Evolutionary conservation across 2,888 invertebrate genomes (phyloP), one percentile per base, ranked within the genome.

Genomic region (Amphiduros pacificus): DNA sequence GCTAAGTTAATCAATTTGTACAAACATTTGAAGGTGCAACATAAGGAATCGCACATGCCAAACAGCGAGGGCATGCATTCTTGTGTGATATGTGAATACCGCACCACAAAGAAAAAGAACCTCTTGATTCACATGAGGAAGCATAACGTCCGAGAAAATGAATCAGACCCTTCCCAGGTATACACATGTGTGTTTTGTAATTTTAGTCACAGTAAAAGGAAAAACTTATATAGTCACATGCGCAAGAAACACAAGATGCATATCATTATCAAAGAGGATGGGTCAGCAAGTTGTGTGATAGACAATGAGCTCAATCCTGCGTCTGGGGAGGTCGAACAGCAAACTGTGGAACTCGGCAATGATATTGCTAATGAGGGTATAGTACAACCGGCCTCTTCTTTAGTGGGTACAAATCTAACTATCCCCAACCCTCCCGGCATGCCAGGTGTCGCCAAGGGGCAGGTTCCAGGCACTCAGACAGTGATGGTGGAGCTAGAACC

Each of bases 1-100:
- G 66, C 77, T 9, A 79, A 78, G 60, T 63, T 78, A 54, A 73
- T 80, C n/a, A 79, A 78, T 64, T 69, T 80, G 32, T 79, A 79
- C 67, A 80, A 79, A 61, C 80, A 80, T 62, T 61, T 80, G 32
- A 74, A 77, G 63, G 72, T 74, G 1, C 79, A 79, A 62, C 80
- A 80, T 28, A 60, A 60, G 32, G 60, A 41, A 4, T 11, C 29
- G 29, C 55, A 52, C n/a, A 2, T 28, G 20, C 3, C 31, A 17
- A 17, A n/a, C 40, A 9, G 2, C 1, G 64, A 64, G n/a, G 41
- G 48, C 17, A 32, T 31, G 22, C 53, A 54, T n/a, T 29, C 32
- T 1, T 80, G 80, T 71, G 78, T 79, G 11, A 77, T 79, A 9
- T 80, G 80, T 68, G 77, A 78, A 40, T 80, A 76, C 67, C 71